Evolutionary conservation across 2,797 vertebrate genomes (phyloP).

Genomic region (Acanthurus lineatus): DNA sequence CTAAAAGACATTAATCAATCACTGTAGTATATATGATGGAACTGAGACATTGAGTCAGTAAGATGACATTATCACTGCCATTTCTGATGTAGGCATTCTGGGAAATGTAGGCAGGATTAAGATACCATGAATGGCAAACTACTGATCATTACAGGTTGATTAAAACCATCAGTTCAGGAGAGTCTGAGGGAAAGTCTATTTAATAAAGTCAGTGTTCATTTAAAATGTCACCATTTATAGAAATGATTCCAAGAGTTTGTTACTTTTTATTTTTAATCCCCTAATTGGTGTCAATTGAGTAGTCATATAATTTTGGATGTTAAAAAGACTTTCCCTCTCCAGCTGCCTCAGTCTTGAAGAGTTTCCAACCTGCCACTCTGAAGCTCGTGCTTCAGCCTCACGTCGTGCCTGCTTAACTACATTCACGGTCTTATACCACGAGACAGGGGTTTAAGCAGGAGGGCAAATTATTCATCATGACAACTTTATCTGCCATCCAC

Average conservation of each 20-base stretch:
- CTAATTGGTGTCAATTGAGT: background rate
- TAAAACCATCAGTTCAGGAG: background rate
- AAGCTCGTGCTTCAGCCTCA: constrained; percentile 14
- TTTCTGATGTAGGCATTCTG: background rate
- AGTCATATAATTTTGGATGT: background rate
- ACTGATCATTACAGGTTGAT: background rate
- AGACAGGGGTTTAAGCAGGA: constrained; percentile 43
- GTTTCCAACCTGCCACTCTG: constrained; percentile 8
- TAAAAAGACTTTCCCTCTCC: constrained; percentile 8
- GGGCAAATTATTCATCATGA: constrained; percentile 67
- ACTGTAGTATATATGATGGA: background rate
- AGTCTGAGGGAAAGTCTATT: background rate
- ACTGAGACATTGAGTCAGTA: background rate
- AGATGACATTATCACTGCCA: background rate
- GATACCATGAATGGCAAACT: background rate
- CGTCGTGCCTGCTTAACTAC: constrained; percentile 46
- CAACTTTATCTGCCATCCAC: constrained; percentile 65
- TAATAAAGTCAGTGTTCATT: background rate
- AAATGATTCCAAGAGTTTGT: background rate
- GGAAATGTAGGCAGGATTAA: background rate
- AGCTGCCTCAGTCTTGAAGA: constrained; percentile 53
- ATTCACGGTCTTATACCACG: constrained; percentile 63
- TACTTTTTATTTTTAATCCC: background rate
- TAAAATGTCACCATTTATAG: constrained; percentile 12
- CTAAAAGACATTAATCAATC: background rate